Percentiles rank a stretch among this genome's conserved stretches.
phyloP scores from a whole-genome alignment of 2,113 vertebrate species.

The Heloderma charlesbogerti region DNA sequence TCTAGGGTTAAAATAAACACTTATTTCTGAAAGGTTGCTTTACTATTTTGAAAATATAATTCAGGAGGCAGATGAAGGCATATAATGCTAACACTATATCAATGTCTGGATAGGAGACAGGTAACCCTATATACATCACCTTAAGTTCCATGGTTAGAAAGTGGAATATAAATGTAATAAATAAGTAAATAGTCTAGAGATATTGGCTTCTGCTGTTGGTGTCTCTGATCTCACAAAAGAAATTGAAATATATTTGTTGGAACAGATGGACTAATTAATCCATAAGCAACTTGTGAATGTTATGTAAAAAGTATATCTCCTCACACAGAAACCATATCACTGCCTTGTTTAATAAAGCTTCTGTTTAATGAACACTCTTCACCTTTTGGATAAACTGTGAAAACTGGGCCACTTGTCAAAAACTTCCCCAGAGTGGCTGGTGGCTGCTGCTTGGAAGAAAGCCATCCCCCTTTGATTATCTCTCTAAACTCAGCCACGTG shows the following conservation, averaged over 20 bases:
- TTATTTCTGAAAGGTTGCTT: conserved; percentile 61
- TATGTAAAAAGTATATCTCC: conserved; percentile 81
- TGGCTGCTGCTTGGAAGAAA: conserved; percentile 47
- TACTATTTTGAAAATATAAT: conserved; percentile 2
- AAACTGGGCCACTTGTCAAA: conserved; percentile 67
- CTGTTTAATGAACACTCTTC: conserved; percentile 66
- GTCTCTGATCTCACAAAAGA: conserved; percentile 72
- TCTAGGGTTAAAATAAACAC: conserved; percentile 57
- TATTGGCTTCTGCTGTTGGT: conserved; percentile 70
- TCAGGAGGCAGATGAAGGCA: neutral
- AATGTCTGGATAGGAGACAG: neutral
- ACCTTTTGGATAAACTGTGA: conserved; percentile 55
- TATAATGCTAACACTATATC: neutral
- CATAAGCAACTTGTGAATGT: conserved; percentile 82
- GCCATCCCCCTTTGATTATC: conserved; percentile 57
- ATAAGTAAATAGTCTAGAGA: conserved; percentile 54
- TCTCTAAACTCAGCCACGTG: conserved; percentile 55
- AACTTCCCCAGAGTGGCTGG: conserved; percentile 50
- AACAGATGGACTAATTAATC: conserved; percentile 92
- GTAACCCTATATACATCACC: neutral
- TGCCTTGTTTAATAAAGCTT: conserved; percentile 68
- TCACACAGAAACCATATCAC: conserved; percentile 70
- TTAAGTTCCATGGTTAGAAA: neutral
- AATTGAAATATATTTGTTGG: conserved; percentile 73
- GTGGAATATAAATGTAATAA: neutral